A percentile compares a stretch with the other conserved stretches of the same genome.
These are phyloP conservation scores for Agriopis marginaria DNA, from an alignment of 2,888 invertebrate genomes.

Conservation along the genomic window DNA sequence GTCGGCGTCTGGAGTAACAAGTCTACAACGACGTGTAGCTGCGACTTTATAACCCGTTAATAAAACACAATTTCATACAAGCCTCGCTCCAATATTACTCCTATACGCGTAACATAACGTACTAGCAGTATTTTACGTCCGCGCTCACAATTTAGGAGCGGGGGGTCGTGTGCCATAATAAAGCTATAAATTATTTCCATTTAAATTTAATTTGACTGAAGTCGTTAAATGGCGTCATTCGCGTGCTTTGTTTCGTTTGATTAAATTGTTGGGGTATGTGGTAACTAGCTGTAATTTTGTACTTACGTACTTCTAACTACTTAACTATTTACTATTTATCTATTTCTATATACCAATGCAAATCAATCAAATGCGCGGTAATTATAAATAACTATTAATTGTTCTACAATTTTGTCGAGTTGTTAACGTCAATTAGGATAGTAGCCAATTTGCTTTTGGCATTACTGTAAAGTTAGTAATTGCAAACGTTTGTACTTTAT, in stretches of 20 bases:
- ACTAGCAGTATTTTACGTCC: constrained; percentile 80
- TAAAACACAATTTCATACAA: constrained; percentile 84
- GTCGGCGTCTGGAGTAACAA: constrained; percentile 75
- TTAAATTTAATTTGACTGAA: constrained; percentile 85
- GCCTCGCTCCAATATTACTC: constrained; percentile 66
- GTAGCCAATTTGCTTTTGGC: constrained; percentile 23
- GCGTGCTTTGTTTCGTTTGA: constrained; percentile 74
- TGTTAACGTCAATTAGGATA: constrained; percentile 14
- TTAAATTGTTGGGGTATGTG: constrained; percentile 71
- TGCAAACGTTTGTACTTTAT: constrained; percentile 2
- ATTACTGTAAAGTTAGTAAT: constrained; percentile 1
- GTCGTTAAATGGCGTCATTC: constrained; percentile 73
- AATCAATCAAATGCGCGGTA: background rate
- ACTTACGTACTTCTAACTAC: background rate
- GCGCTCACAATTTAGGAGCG: constrained; percentile 75
- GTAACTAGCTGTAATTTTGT: constrained; percentile 43
- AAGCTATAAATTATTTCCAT: constrained; percentile 84
- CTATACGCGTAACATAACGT: constrained; percentile 55
- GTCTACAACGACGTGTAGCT: constrained; percentile 78
- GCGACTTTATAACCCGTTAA: constrained; percentile 83
- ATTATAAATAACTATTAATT: background rate
- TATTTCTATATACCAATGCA: background rate
- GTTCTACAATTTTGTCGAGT: constrained; percentile 12
- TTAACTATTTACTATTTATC: background rate
- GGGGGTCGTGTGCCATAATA: constrained; percentile 79